These are phyloP conservation scores for Melipona quadrifasciata DNA, from an alignment of 1,140 invertebrate species.

Conservation along the genomic window DNA sequence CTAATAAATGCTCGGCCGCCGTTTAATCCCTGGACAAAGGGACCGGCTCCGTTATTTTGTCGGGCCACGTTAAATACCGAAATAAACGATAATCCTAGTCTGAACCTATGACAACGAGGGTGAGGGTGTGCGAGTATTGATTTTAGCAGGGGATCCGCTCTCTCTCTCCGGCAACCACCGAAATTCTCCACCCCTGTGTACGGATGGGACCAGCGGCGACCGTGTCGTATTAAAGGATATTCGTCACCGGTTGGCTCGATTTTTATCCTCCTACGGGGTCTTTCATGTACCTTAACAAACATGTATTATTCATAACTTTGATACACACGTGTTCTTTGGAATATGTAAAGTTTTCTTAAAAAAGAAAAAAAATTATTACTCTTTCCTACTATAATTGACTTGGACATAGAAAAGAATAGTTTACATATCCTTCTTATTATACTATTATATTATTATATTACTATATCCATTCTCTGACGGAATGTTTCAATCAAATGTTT, in stretches of 20 bases:
- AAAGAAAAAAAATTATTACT: no score
- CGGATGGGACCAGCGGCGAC: neutral
- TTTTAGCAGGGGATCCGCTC: constrained; percentile 40
- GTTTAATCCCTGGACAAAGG: constrained; percentile 34
- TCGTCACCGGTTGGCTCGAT: neutral
- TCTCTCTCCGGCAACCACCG: constrained; percentile 1
- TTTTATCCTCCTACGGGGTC: neutral
- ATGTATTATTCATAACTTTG: no score
- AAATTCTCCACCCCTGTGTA: constrained; percentile 23
- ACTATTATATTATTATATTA: no score
- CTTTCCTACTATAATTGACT: no score
- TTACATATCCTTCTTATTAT: no score
- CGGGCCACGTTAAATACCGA: constrained; percentile 43
- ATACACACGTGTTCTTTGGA: no score
- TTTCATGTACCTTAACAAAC: no score
- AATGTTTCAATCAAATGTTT: no score
- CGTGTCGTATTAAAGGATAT: constrained; percentile 11
- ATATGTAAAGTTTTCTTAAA: no score
- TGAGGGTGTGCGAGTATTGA: constrained; percentile 52
- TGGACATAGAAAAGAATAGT: no score
- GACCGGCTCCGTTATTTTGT: constrained; percentile 18
- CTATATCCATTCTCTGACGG: no score
- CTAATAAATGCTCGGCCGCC: constrained; percentile 32
- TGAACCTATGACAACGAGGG: constrained; percentile 57
- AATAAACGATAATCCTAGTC: constrained; percentile 51